A percentile compares a stretch with the other conserved stretches of the same genome.
Conservation (phyloP, 2,113 vertebrate genomes). For the Excalfactoria chinensis region DNA sequence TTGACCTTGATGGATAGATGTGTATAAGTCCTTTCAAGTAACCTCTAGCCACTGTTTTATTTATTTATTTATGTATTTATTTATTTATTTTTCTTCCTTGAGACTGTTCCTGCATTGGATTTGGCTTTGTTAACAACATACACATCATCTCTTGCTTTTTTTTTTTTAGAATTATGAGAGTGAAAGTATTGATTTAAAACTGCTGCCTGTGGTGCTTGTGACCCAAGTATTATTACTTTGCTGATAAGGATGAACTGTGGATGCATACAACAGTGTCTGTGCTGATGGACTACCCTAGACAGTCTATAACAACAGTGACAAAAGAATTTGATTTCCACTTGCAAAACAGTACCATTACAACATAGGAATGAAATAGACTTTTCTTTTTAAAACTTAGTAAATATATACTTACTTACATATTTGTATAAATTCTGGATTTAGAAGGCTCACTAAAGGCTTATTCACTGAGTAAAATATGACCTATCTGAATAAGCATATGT, state of each 20-base stretch:
- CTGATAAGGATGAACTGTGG: conserved; percentile 61
- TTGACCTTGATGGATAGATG: neutral
- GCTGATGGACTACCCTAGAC: conserved; percentile 76
- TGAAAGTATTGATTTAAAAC: conserved; percentile 49
- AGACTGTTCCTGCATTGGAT: neutral
- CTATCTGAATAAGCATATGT: neutral
- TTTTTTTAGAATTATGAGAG: neutral
- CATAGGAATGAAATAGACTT: conserved; percentile 21
- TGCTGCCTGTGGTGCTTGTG: conserved; percentile 64
- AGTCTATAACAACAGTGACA: conserved; percentile 70
- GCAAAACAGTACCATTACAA: conserved; percentile 50
- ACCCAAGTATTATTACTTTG: neutral
- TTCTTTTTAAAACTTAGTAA: neutral
- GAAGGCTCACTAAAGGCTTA: neutral
- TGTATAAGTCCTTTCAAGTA: neutral
- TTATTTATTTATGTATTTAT: neutral
- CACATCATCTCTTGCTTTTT: neutral
- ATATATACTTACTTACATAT: neutral
- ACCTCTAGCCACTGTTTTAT: neutral
- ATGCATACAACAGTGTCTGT: conserved; percentile 47
- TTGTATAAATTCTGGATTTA: neutral
- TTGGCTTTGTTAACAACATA: neutral
- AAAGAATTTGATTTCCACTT: conserved; percentile 43
- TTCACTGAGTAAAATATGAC: neutral
- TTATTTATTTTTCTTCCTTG: neutral